phyloP scores from a whole-genome alignment of 2,888 invertebrate genomes.

The Hydropsyche betteni region DNA sequence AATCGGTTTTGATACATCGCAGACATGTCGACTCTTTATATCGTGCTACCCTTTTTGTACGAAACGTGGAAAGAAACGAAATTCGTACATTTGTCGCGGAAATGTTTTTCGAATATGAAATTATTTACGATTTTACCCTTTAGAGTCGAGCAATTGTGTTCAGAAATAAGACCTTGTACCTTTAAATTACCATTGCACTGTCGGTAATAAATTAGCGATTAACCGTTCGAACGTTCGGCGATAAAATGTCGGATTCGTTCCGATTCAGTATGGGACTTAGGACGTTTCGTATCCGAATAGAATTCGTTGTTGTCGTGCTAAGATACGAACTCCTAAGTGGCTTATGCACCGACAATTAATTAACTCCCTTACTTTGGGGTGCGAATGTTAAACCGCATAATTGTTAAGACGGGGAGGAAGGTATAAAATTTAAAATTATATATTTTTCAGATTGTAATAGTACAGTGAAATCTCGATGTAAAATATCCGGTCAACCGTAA shows the following conservation, averaged over 20 bases:
- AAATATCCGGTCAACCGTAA: too few species aligned
- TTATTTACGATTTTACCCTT: constrained; percentile 25
- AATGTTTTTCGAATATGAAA: neutral
- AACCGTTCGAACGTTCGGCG: too few species aligned
- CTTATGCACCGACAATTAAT: constrained; percentile 51
- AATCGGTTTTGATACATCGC: constrained; percentile 68
- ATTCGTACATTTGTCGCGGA: too few species aligned
- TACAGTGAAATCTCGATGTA: too few species aligned
- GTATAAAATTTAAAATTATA: too few species aligned
- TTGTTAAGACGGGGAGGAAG: constrained; percentile 25
- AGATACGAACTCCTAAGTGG: constrained; percentile 51
- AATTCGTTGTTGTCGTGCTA: constrained; percentile 48
- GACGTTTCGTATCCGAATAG: neutral
- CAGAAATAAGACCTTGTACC: constrained; percentile 40
- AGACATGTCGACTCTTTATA: constrained; percentile 42
- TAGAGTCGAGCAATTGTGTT: neutral
- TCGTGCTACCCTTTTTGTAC: too few species aligned
- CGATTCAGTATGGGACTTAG: neutral
- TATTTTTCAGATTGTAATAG: too few species aligned
- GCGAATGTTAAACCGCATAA: too few species aligned
- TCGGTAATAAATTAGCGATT: constrained; percentile 5
- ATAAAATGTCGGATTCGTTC: neutral
- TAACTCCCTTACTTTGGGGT: constrained; percentile 38
- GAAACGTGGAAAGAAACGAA: too few species aligned
- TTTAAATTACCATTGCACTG: constrained; percentile 39